Evolutionary conservation across 2,888 invertebrate species (phyloP).

Genomic region (Meghimatium bilineatum): DNA sequence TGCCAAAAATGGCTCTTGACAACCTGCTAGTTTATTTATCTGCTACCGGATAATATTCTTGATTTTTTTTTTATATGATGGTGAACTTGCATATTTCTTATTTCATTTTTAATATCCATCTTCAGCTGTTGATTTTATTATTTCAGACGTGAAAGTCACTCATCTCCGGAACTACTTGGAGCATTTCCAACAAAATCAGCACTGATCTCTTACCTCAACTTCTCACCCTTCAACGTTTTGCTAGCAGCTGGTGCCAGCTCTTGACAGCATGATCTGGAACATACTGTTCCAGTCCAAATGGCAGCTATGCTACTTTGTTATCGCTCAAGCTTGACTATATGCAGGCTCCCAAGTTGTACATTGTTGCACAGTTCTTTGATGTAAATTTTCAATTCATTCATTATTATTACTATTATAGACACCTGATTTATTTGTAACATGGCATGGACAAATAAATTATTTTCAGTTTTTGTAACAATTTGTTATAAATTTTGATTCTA

Average conservation of each 20-base stretch:
- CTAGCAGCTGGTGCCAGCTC: slow-evolving; percentile 84
- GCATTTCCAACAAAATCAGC: slow-evolving; percentile 95
- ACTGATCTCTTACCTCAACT: slow-evolving; percentile 90
- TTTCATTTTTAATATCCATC: not conserved
- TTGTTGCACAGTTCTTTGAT: not conserved
- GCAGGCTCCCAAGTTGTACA: not conserved
- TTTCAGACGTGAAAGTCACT: slow-evolving; percentile 65
- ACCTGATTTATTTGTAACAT: too few species aligned
- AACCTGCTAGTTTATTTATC: too few species aligned
- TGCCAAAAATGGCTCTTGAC: too few species aligned
- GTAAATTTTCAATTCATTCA: not conserved
- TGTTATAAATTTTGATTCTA: too few species aligned
- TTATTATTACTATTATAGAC: not conserved
- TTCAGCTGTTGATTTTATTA: slow-evolving; percentile 15
- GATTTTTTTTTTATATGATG: too few species aligned
- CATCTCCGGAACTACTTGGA: slow-evolving; percentile 81
- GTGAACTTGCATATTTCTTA: not conserved
- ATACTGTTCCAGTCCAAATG: not conserved
- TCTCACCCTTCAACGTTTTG: slow-evolving; percentile 92
- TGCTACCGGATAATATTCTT: too few species aligned
- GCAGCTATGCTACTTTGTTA: not conserved
- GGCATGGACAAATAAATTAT: too few species aligned
- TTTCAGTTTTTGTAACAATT: too few species aligned
- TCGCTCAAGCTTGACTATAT: not conserved
- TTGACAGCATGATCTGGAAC: slow-evolving; percentile 31